Evolutionary conservation across 2,797 vertebrate species (phyloP), one percentile per base, ranked within the genome.

Genomic region (Nothura maculosa): DNA sequence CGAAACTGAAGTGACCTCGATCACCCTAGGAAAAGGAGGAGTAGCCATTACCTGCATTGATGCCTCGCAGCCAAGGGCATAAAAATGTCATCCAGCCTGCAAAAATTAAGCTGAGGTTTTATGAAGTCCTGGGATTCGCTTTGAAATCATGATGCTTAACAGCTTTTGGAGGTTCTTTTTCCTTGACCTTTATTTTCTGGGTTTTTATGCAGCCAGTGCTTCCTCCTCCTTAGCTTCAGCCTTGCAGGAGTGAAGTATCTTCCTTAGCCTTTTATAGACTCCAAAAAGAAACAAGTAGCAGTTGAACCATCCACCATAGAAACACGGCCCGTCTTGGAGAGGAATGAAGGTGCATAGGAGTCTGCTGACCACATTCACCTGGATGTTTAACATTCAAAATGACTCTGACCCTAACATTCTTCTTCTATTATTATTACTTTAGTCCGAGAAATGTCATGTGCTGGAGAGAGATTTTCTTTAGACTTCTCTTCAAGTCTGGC

Each of bases 101-200:
- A 28, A 6, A n/a, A 88, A 28, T 16, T 47, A 68, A 36, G 30
- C 16, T 14, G 4, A 61, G 66, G 32, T 28, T 63, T 60, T 14
- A 27, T 69, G 62, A n/a, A 83, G 82, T 21, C 52, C 40, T 4
- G 9, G 78, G 74, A 57, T 90, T 75, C 79, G 86, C 15, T 69
- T 83, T 3, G 3, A 32, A 84, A 52, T 34, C 55, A 13, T 1
- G 0, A 4, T 10, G 27, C 79, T 78, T 78, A 30, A 43, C 38
- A 79, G 7, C 85, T 27, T 62, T 40, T 84, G 55, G 81, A 64
- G 80, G 50, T 76, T 90, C 87, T 78, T 86, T 60, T n/a, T 13
- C 9, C 57, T 24, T 85, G 90, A 85, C 93, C 83, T 92, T 94
- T 93, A 47, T 81, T 92, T 90, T n/a, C 34, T 27, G 63, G 11